These are phyloP conservation scores for Holacanthella duospinosa DNA, from an alignment of 2,888 invertebrate genomes.

Conservation along the genomic window DNA sequence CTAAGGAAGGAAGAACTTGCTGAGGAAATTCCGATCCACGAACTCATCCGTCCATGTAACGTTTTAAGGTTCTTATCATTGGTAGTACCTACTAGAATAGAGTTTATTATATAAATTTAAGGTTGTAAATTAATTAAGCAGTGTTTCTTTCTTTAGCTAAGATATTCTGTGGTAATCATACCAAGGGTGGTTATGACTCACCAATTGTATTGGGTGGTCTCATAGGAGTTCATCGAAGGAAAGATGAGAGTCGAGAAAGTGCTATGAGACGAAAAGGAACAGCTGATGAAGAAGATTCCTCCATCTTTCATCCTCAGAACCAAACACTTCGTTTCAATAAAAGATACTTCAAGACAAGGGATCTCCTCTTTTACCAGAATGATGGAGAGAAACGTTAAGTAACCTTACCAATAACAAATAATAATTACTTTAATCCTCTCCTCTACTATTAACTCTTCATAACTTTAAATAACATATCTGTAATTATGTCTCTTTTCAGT, in stretches of 20 bases:
- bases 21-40: too few relatives aligned
- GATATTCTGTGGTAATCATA: neutral
- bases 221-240: neutral
- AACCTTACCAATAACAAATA: neutral
- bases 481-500: neutral
- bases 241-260: neutral
- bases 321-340: constrained; percentile 3
- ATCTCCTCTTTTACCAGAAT: neutral
- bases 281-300: neutral
- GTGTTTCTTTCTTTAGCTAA: neutral
- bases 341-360: neutral
- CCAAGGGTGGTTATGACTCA: neutral
- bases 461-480: neutral
- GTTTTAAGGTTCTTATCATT: too few relatives aligned
- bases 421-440: neutral
- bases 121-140: neutral
- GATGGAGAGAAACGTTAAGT: neutral
- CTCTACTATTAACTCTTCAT: too few relatives aligned
- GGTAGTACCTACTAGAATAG: too few relatives aligned
- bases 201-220: neutral
- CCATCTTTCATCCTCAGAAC: neutral
- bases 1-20: neutral
- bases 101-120: too few relatives aligned
- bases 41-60: too few relatives aligned
- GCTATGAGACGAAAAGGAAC: neutral